phyloP scores from a whole-genome alignment of 2,797 vertebrate genomes.

The Meriones psammophilus region DNA sequence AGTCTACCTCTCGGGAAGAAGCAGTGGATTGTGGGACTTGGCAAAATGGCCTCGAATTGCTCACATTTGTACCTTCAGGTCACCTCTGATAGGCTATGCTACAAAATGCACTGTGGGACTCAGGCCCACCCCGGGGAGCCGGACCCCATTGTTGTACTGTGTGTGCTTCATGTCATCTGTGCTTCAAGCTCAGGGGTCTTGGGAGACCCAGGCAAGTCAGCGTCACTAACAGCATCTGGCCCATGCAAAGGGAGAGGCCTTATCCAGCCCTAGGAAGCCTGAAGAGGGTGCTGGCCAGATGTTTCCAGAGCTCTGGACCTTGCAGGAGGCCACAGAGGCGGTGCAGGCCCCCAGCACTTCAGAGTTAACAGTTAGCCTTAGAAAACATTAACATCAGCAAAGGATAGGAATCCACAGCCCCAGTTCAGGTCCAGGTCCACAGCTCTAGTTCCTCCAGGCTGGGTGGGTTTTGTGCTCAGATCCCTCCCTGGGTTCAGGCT shows the following conservation, averaged over 20 bases:
- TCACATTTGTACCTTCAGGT: background rate
- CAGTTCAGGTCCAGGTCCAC: accelerated
- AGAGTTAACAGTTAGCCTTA: background rate
- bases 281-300: background rate
- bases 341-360: background rate
- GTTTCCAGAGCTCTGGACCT: background rate
- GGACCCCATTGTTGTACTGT: background rate
- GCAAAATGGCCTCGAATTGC: accelerated
- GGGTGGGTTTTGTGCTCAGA: accelerated
- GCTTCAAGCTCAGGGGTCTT: background rate
- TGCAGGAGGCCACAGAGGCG: background rate
- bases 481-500: accelerated
- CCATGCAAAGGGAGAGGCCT: background rate
- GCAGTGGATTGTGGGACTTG: background rate
- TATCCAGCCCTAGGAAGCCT: background rate
- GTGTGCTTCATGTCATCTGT: accelerated
- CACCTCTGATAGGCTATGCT: background rate
- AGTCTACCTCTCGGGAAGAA: background rate
- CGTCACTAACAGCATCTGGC: accelerated
- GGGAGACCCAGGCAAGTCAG: too few relatives aligned
- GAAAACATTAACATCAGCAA: background rate
- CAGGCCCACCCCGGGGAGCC: background rate
- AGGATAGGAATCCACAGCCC: accelerated
- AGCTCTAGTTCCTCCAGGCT: background rate
- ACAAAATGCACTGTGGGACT: accelerated